Evolutionary conservation across 2,888 invertebrate genomes (phyloP).

Genomic region (Trissoscelio sp.): DNA sequence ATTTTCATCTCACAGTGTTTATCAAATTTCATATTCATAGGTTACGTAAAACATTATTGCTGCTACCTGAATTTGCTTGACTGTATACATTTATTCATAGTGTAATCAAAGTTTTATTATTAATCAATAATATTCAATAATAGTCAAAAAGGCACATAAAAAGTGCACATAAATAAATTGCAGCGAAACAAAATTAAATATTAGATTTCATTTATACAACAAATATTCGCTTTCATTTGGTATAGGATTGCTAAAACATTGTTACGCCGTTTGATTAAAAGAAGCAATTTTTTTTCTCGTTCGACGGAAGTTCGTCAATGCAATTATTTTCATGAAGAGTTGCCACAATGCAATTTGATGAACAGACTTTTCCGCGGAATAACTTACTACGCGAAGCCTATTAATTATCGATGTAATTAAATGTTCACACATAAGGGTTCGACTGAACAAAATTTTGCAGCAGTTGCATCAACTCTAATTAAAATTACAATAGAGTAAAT

Average conservation of each 20-base stretch:
- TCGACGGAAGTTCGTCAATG: too few relatives aligned
- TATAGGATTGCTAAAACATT: too few relatives aligned
- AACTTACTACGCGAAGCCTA: not conserved
- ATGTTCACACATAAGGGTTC: conserved; percentile 1
- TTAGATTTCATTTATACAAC: not conserved
- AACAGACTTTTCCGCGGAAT: not conserved
- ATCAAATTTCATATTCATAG: conserved; percentile 20
- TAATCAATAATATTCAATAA: conserved; percentile 12
- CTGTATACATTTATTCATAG: conserved; percentile 15
- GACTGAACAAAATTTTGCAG: not conserved
- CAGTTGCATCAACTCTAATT: not conserved
- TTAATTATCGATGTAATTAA: conserved; percentile 26
- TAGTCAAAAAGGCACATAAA: too few relatives aligned
- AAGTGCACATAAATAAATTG: too few relatives aligned
- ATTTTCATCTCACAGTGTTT: conserved; percentile 10
- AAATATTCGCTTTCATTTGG: too few relatives aligned
- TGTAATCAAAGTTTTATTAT: conserved; percentile 4
- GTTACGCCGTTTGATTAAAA: conserved; percentile 1
- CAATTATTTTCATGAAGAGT: too few relatives aligned
- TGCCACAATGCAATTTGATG: not conserved
- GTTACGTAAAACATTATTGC: conserved; percentile 6
- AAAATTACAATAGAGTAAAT: conserved; percentile 17
- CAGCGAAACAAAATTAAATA: not conserved
- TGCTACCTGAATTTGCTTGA: not conserved
- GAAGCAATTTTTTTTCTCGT: not conserved